Conservation (phyloP, 2,888 invertebrate species). For the Didymodactylos carnosus region DNA sequence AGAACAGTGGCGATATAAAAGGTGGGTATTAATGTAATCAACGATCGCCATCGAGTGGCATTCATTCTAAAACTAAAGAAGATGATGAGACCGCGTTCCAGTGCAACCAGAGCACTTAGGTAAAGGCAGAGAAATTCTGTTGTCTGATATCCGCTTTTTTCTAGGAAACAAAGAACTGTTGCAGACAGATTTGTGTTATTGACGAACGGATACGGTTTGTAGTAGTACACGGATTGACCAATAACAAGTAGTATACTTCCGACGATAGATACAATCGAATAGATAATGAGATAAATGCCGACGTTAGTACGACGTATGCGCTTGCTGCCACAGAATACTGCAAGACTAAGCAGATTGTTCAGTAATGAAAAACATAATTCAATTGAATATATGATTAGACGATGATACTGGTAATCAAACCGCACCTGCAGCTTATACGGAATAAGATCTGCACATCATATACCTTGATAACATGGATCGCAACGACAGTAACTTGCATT, state of each 20-base stretch:
- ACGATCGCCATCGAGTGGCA: background rate
- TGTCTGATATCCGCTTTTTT: background rate
- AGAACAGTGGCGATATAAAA: background rate
- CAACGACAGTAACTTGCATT: background rate
- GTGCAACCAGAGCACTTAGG: background rate
- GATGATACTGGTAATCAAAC: background rate
- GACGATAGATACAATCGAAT: background rate
- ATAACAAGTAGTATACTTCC: background rate
- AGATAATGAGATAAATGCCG: background rate
- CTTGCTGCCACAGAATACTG: background rate
- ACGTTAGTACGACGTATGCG: background rate
- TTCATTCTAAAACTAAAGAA: background rate
- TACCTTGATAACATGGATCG: background rate
- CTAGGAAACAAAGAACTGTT: background rate
- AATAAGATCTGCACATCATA: background rate
- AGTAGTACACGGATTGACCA: background rate
- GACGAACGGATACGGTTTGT: background rate
- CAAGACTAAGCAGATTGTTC: background rate
- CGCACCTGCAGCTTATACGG: background rate
- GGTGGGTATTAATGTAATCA: background rate
- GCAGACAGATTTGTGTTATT: background rate
- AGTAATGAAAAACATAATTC: background rate
- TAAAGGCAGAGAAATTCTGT: background rate
- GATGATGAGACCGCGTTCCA: background rate
- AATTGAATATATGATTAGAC: background rate